phyloP scores from a whole-genome alignment of 1,140 invertebrate species.

The Platyscapa corneri region DNA sequence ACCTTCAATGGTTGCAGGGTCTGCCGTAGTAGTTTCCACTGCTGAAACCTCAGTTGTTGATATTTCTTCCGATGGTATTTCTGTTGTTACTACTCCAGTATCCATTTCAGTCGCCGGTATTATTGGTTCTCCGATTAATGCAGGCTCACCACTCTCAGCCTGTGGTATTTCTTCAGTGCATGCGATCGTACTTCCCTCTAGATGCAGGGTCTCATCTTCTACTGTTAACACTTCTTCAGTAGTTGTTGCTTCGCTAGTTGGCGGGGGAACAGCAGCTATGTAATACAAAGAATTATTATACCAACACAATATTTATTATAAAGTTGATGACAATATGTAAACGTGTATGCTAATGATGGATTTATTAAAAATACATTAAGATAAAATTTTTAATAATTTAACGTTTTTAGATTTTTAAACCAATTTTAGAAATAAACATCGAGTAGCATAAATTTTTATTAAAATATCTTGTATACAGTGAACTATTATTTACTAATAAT shows the following conservation, averaged over 20 bases:
- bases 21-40: neutral
- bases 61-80: neutral
- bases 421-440: no score
- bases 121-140: neutral
- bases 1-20: neutral
- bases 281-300: conserved; percentile 58
- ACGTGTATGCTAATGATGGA: no score
- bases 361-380: no score
- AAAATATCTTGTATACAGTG: no score
- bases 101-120: neutral
- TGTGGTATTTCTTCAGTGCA: conserved; percentile 30
- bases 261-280: conserved; percentile 70
- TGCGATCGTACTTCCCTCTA: conserved; percentile 54
- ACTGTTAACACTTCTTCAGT: conserved; percentile 67
- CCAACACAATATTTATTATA: no score
- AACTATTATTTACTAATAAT: no score
- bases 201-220: conserved; percentile 66
- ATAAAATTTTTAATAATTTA: no score
- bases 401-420: no score
- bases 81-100: neutral
- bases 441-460: no score
- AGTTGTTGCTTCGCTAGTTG: conserved; percentile 63
- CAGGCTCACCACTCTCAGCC: neutral
- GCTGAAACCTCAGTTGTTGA: neutral
- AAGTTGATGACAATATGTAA: no score